Percentiles rank a stretch among this genome's conserved stretches.
These are phyloP conservation scores for Drosophila prostipennis DNA, from an alignment of 2,888 invertebrate species.

Conservation along the genomic window DNA sequence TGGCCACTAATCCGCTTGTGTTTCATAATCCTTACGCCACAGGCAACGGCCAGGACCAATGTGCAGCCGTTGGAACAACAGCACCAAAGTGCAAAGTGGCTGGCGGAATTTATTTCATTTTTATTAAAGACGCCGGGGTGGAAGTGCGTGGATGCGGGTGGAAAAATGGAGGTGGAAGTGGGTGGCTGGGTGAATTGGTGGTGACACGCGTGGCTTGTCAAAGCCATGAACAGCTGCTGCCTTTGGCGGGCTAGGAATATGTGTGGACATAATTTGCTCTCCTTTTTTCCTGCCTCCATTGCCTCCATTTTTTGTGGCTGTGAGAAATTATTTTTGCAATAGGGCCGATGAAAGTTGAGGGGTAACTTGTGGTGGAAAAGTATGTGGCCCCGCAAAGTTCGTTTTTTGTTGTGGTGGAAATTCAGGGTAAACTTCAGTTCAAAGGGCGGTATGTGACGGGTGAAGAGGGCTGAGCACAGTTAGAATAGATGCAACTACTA, in stretches of 20 bases:
- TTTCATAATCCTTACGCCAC: constrained; percentile 69
- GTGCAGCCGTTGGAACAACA: constrained; percentile 24
- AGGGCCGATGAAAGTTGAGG: constrained; percentile 30
- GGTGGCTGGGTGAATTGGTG: constrained; percentile 29
- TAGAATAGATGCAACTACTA: background rate
- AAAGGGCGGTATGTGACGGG: constrained; percentile 21
- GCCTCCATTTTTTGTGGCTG: constrained; percentile 26
- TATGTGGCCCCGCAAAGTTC: constrained; percentile 4
- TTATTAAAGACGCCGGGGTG: constrained; percentile 45
- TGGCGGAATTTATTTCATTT: constrained; percentile 65
- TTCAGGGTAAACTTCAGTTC: constrained; percentile 20
- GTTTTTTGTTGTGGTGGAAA: constrained; percentile 13
- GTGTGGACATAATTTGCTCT: constrained; percentile 40
- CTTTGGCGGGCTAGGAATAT: constrained; percentile 44
- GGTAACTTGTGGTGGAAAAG: constrained; percentile 21
- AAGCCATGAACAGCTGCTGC: constrained; percentile 53
- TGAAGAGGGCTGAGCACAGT: constrained; percentile 1
- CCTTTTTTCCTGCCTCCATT: constrained; percentile 14
- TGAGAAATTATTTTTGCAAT: constrained; percentile 31
- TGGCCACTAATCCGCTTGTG: constrained; percentile 72
- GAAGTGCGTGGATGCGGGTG: constrained; percentile 24
- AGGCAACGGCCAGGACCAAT: constrained; percentile 52
- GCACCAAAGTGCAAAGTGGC: constrained; percentile 62
- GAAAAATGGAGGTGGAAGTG: background rate
- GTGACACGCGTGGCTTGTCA: constrained; percentile 66